A percentile compares a stretch with the other conserved stretches of the same genome.
Conservation (phyloP, 2,888 invertebrate genomes). For the Laothoe populi region DNA sequence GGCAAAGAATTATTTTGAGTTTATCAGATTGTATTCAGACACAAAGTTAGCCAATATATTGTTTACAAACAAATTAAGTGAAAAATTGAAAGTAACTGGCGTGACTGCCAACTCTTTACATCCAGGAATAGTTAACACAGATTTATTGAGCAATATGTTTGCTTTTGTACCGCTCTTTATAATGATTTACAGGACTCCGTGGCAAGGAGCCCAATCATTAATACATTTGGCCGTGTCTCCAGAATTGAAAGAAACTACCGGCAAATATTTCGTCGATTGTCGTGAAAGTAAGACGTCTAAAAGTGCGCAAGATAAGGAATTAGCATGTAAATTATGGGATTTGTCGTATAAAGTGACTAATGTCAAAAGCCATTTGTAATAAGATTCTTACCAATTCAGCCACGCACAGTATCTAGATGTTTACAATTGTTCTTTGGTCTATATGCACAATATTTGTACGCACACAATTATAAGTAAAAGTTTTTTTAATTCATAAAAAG, state of each 20-base stretch:
- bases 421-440: no score
- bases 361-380: constrained; percentile 22
- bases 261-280: constrained; percentile 36
- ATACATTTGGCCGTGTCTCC: constrained; percentile 89
- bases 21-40: constrained; percentile 84
- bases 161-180: constrained; percentile 29
- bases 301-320: constrained; percentile 85
- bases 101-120: constrained; percentile 92
- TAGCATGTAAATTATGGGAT: constrained; percentile 91
- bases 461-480: no score
- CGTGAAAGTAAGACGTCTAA: constrained; percentile 42
- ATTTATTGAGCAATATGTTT: constrained; percentile 85
- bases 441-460: no score
- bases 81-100: constrained; percentile 84
- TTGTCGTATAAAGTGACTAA: constrained; percentile 79
- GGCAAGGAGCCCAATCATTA: constrained; percentile 90
- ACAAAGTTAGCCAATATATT: constrained; percentile 91
- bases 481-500: no score
- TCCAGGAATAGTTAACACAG: constrained; percentile 91
- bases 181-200: constrained; percentile 45
- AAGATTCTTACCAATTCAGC: neutral
- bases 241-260: constrained; percentile 86
- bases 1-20: constrained; percentile 73
- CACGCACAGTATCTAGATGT: no score
- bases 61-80: constrained; percentile 87